Conservation (phyloP, 37 sponge, comb jelly and placozoan species). For the Agelas oroides region DNA sequence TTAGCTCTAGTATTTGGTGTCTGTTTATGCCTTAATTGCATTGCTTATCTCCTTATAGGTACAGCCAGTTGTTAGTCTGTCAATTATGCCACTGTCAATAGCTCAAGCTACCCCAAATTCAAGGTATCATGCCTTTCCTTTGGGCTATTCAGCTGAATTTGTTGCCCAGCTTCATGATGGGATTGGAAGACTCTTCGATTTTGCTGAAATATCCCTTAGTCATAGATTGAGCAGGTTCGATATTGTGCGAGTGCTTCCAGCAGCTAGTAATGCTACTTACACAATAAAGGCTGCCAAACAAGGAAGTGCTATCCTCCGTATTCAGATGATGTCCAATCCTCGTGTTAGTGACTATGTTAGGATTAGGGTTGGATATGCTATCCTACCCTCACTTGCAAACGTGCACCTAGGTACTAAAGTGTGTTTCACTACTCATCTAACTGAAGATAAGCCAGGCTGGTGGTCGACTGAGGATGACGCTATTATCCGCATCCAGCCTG, state of each 20-base stretch:
- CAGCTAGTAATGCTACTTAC: slow-evolving; percentile 60
- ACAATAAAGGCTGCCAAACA: slow-evolving; percentile 69
- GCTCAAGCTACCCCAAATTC: slow-evolving; percentile 71
- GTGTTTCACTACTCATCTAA: slow-evolving; percentile 82
- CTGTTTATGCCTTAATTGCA: no score
- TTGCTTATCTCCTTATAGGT: no score
- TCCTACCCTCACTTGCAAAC: slow-evolving; percentile 75
- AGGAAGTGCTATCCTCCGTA: slow-evolving; percentile 76
- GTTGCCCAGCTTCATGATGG: slow-evolving; percentile 72
- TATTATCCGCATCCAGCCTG: slow-evolving; percentile 46
- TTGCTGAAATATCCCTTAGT: slow-evolving; percentile 52
- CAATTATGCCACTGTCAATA: slow-evolving; percentile 64
- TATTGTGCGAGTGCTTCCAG: slow-evolving; percentile 61
- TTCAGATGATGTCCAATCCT: slow-evolving; percentile 51
- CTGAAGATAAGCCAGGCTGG: slow-evolving; percentile 60
- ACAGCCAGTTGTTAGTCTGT: slow-evolving; percentile 56
- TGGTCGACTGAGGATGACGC: slow-evolving; percentile 70
- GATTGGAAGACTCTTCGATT: slow-evolving; percentile 71
- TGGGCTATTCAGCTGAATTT: slow-evolving; percentile 84
- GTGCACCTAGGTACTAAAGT: slow-evolving; percentile 78
- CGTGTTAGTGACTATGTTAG: slow-evolving; percentile 70
- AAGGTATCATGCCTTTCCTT: slow-evolving; percentile 82
- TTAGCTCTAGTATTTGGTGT: no score
- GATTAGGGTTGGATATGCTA: slow-evolving; percentile 78
- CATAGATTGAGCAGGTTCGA: slow-evolving; percentile 70